Evolutionary conservation across 1,140 invertebrate genomes (phyloP), one percentile per base, ranked within the genome.

Genomic region (Eriosoma lanigerum): DNA sequence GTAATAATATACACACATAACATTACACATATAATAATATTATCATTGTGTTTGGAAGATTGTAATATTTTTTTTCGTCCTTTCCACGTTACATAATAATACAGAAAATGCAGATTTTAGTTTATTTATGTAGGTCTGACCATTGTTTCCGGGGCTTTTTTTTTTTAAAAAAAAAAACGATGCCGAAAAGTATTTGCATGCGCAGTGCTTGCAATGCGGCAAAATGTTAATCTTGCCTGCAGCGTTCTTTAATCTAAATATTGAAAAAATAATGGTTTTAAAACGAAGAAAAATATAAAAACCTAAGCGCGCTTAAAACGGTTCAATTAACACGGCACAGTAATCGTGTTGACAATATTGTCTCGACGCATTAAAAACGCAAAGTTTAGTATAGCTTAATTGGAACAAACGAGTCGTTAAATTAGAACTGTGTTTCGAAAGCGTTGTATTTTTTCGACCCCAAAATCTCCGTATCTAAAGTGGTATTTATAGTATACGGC

Each of bases 331-430:
- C 44, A 46, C 64, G 38, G 32, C 38, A 12, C 64, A 13, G 62
- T 68, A n/a, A 46, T 46, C 44, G 29, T 12, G 56, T 78, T 62
- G 38, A 46, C 56, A n/a, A 24, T 26, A 62, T 78, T 17, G 73
- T 58, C 54, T 56, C 52, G 29, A 32, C 21, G 56, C 56, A 46
- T 78, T 62, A 26, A 46, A 78, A 60, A 44, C 56, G 56, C 24
- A 60, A 78, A 78, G 38, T 78, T 78, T 46, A 76, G 5, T 48
- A 32, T 6, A 19, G 32, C 19, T 62, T 78, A 78, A 78, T 78
- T 78, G 75, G 75, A 78, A 78, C 75, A 78, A 78, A 78, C 75
- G 75, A 78, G 56, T 78, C 75, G 75, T 78, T 78, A 78, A 78
- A 78, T 60, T 76, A 56, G 73, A 76, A 76, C 52, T 54, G 46